These are phyloP conservation scores for Cirrhinus molitorella DNA, from an alignment of 2,797 vertebrate genomes.

Conservation along the genomic window DNA sequence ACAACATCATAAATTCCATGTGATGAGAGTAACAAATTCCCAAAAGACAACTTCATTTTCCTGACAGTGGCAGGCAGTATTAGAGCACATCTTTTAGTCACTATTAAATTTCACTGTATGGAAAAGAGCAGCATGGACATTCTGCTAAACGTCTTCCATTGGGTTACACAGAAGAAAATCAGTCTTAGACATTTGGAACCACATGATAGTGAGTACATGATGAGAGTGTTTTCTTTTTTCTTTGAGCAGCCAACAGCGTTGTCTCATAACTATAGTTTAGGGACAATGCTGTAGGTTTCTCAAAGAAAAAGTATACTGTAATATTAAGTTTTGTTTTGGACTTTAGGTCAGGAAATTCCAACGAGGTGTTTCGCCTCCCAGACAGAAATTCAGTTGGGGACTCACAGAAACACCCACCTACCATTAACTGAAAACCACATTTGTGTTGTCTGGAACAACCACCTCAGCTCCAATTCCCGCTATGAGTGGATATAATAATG, in stretches of 20 bases:
- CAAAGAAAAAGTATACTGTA: background rate
- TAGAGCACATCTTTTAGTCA: background rate
- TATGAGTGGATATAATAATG: background rate
- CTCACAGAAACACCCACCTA: background rate
- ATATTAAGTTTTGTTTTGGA: conserved; percentile 1
- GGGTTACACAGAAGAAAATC: background rate
- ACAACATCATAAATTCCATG: background rate
- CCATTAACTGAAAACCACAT: background rate
- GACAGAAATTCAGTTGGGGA: conserved; percentile 1
- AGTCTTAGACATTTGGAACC: background rate
- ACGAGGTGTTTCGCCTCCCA: conserved; percentile 29
- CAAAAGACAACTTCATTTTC: background rate
- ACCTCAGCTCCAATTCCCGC: background rate
- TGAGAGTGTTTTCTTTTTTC: background rate
- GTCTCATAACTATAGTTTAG: background rate
- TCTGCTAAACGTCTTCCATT: background rate
- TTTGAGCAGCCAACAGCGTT: conserved; percentile 4
- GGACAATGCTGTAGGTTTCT: background rate
- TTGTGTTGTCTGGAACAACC: background rate
- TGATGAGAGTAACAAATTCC: background rate
- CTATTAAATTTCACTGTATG: background rate
- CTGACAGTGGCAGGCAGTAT: background rate
- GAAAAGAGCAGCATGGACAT: background rate
- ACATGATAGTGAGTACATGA: background rate
- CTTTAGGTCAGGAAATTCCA: conserved; percentile 50